Base-by-base conservation (phyloP, 2,888 invertebrate species). In the Amblyteles armatorius region DNA sequence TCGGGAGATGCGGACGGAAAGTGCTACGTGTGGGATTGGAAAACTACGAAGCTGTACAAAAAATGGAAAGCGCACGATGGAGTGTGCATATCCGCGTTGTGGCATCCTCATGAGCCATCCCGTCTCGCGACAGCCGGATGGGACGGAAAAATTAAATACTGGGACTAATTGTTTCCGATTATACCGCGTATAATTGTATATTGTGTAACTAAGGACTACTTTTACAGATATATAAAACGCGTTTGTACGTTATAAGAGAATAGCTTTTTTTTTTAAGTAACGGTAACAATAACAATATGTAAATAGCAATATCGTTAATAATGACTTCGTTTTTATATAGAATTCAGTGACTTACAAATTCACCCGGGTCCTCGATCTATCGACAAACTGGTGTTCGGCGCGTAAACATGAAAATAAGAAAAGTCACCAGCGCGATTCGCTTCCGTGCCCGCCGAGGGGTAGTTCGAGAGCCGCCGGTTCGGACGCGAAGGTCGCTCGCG, bases 61-160 rank as follows among this genome's bases (percentile, higher is more conserved):
- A 99, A 99, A 93, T 99, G 99, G 98, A 99, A 99, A 94, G 99
- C 99, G 0, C 99, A 99, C 93, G 99, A 99, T 89, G 98, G 98
- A 84, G 99, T 99, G 19, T 99, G 99, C 93, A 99, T 99, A 86
- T 96, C 97, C 19, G 96, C 97, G 0, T 95, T 99, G 19, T 99
- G 99, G 99, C 99, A 99, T 95, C 99, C 99, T 0, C 99, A 99
- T 92, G 99, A 99, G 94, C 98, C 99, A 2, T 99, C 99, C 92
- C 98, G 98, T 93, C 95, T 99, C 79, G 97, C 98, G n/a, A 99
- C 99, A 0, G 99, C 99, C 60, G 99, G 99, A 71, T 99, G 99
- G 99, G 99, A 99, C 94, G 99, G 99, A 6, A 95, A 98, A 87
- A 98, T 99, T 89, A 99, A 99, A 94, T 98, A 98, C 94, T 99